Percentiles rank a stretch among this genome's conserved stretches.
Conservation (phyloP, 2,113 vertebrate genomes). For the Colaptes auratus region DNA sequence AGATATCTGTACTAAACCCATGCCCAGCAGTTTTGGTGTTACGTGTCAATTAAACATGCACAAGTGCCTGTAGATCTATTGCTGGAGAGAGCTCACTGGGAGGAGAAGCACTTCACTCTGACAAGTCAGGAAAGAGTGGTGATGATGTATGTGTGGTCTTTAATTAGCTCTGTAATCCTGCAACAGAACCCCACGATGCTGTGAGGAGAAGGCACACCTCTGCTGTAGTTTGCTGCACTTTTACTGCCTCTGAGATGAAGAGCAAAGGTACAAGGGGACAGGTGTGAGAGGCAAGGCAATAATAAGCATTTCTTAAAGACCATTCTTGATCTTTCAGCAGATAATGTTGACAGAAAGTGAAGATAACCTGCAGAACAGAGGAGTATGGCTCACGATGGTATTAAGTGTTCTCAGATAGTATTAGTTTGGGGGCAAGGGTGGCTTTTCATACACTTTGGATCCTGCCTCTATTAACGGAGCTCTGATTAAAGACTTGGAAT, state of each 20-base stretch:
- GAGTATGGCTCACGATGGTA: neutral
- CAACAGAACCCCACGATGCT: neutral
- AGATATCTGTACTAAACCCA: neutral
- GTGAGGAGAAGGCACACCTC: neutral
- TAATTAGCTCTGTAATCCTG: neutral
- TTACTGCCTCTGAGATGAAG: conserved; percentile 63
- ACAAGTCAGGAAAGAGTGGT: neutral
- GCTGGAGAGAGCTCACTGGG: neutral
- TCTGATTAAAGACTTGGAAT: conserved; percentile 17
- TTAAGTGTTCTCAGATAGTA: neutral
- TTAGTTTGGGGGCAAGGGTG: neutral
- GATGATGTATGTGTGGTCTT: neutral
- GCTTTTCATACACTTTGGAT: neutral
- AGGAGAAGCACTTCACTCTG: neutral
- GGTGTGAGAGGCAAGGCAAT: conserved; percentile 72
- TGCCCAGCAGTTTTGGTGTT: rapidly evolving
- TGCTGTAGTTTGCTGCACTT: neutral
- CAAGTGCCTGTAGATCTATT: neutral
- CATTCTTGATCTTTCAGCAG: conserved; percentile 56
- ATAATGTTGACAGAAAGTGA: conserved; percentile 42
- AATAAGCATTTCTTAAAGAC: conserved; percentile 54
- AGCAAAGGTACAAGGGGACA: conserved; percentile 72
- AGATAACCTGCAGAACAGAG: conserved; percentile 26
- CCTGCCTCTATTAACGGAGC: neutral
- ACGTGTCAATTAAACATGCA: rapidly evolving